Percentiles rank a stretch among this genome's conserved stretches.
These are phyloP conservation scores for Chorisops tibialis DNA, from an alignment of 2,888 invertebrate genomes.

Conservation along the genomic window DNA sequence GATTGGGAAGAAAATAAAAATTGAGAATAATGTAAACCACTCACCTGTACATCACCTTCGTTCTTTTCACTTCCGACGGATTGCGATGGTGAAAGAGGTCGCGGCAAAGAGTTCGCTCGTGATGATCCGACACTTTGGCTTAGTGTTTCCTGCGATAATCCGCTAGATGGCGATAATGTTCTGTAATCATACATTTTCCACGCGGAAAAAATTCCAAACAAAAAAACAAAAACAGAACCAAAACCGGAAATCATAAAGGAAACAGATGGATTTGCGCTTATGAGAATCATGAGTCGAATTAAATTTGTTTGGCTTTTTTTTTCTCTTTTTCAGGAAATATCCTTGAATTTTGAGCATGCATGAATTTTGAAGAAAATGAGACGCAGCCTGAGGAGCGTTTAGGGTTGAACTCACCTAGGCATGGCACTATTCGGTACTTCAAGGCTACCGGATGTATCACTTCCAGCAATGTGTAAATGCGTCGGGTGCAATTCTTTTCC, in stretches of 20 bases:
- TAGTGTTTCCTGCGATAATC: constrained; percentile 60
- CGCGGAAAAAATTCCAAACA: not conserved
- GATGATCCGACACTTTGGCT: constrained; percentile 61
- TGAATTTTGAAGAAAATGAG: not conserved
- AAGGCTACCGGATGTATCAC: constrained; percentile 44
- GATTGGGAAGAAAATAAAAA: not conserved
- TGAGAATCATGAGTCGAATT: too few species aligned
- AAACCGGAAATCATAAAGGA: not conserved
- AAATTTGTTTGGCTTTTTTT: too few species aligned
- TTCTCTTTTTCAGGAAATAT: too few species aligned
- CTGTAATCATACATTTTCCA: constrained; percentile 34
- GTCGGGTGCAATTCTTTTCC: constrained; percentile 36
- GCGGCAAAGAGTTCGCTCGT: constrained; percentile 65
- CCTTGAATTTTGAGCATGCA: not conserved
- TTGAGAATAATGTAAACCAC: not conserved
- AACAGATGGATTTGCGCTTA: not conserved
- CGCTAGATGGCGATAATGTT: constrained; percentile 61
- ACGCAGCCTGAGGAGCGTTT: too few species aligned
- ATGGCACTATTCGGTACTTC: constrained; percentile 47
- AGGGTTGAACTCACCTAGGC: constrained; percentile 45
- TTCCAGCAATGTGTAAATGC: constrained; percentile 33
- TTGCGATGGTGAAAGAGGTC: constrained; percentile 86
- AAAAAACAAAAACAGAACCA: not conserved
- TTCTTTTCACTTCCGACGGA: constrained; percentile 89
- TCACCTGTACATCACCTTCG: constrained; percentile 74